These are phyloP conservation scores for Rhinoraja longicauda DNA, from an alignment of 2,797 vertebrate species.

Conservation along the genomic window DNA sequence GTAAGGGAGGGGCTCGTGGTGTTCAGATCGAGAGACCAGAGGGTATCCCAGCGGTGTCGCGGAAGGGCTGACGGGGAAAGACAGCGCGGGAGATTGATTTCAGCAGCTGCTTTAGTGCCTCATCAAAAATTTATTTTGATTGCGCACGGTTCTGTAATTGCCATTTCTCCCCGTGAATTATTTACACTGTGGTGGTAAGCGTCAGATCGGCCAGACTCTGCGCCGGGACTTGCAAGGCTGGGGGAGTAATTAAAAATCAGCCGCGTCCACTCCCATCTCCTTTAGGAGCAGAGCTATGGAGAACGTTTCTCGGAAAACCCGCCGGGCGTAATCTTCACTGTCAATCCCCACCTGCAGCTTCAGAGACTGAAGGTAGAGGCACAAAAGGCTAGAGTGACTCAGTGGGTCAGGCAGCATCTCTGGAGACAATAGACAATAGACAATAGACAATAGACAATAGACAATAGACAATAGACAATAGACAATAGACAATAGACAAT, in stretches of 20 bases:
- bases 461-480: too few relatives aligned
- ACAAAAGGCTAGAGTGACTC: too few relatives aligned
- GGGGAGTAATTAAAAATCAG: background rate
- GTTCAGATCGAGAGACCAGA: too few relatives aligned
- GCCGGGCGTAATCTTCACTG: background rate
- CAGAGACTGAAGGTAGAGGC: background rate
- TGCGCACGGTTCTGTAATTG: slow-evolving; percentile 73
- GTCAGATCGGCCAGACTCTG: slow-evolving; percentile 8
- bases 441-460: too few relatives aligned
- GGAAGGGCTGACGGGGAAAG: slow-evolving; percentile 38
- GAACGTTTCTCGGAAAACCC: slow-evolving; percentile 15
- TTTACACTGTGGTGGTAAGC: slow-evolving; percentile 52
- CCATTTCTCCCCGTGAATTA: slow-evolving; percentile 70
- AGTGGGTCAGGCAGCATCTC: too few relatives aligned
- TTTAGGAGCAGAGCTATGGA: background rate
- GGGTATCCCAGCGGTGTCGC: too few relatives aligned
- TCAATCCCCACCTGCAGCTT: background rate
- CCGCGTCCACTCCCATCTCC: background rate
- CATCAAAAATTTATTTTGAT: slow-evolving; percentile 77
- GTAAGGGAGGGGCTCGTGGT: too few relatives aligned
- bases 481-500: too few relatives aligned
- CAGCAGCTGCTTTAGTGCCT: slow-evolving; percentile 70
- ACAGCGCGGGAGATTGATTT: slow-evolving; percentile 55
- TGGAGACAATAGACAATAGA: too few relatives aligned
- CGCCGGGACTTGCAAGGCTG: background rate